Evolutionary conservation across 2,888 invertebrate species (phyloP), one percentile per base, ranked within the genome.

Genomic region (Aleiodes testaceus): DNA sequence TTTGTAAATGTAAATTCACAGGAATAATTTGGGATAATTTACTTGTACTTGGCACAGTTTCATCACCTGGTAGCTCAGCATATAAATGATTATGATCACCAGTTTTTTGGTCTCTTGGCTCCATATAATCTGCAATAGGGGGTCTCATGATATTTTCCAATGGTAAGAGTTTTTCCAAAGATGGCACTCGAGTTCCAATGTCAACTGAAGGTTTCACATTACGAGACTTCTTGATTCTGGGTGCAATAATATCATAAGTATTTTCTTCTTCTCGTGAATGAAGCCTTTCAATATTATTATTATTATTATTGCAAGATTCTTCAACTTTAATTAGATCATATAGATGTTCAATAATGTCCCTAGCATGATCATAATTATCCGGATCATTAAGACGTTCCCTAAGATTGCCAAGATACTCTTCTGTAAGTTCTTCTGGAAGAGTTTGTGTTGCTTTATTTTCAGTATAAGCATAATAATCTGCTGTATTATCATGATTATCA

Each of bases 271-370:
- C 80, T 16, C 77, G 78, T 11, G 74, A 77, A 1, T 76, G 67
- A 7, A 74, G 52, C 14, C 53, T 66, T 5, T 26, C 26, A n/a
- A n/a, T n/a, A 74, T 88, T 84, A 74, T 89, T 88, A 73, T 89
- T 88, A 76, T 90, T 90, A 72, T 89, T 89, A 74, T 91, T 90
- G 78, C 91, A 91, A 74, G 89, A 91, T 79, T 93, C 92, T 80
- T 93, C 92, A 2, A 93, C 91, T 82, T 93, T 93, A 61, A 93
- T 92, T 66, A 93, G 89, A 84, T 93, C 93, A 80, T 94, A 94
- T 5, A 94, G 88, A 79, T 93, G 92, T 81, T 94, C 93, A 73
- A 94, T 94, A 89, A 93, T 92, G 85, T 93, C 93, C 47, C 93
- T 89, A 1, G 94, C 94, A 82, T 94, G 92, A 67, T 92, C 91